Percentiles rank a stretch among this genome's conserved stretches.
These are phyloP conservation scores for Steinernema feltiae DNA, from an alignment of 1,140 invertebrate species.

Conservation along the genomic window DNA sequence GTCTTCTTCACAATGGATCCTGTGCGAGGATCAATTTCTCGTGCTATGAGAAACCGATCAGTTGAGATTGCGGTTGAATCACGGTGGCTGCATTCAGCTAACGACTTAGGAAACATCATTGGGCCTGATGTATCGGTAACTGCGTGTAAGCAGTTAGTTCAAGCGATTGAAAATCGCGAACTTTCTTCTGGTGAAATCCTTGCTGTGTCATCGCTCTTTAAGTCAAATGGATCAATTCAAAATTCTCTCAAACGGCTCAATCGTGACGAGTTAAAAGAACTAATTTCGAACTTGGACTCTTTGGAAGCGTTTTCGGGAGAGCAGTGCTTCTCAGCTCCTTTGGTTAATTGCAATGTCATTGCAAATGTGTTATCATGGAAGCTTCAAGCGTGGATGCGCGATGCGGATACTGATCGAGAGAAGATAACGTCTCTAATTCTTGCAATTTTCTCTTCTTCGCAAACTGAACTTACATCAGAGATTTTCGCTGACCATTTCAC, in stretches of 20 bases:
- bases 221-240: neutral
- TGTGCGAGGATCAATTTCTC: constrained; percentile 84
- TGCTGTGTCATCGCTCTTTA: neutral
- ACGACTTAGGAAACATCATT: constrained; percentile 72
- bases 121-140: neutral
- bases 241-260: neutral
- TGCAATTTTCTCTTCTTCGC: neutral
- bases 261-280: neutral
- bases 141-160: constrained; percentile 18
- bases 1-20: constrained; percentile 92
- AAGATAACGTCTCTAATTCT: neutral
- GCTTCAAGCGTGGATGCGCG: neutral
- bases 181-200: constrained; percentile 2
- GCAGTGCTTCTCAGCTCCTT: neutral
- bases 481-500: neutral
- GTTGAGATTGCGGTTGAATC: constrained; percentile 75
- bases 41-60: constrained; percentile 94
- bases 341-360: neutral
- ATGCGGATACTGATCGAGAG: neutral
- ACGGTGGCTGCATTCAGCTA: constrained; percentile 84
- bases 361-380: neutral
- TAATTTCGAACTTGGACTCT: neutral
- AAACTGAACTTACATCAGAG: neutral
- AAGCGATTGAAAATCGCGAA: constrained; percentile 7
- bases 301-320: neutral